Percentiles rank a stretch among this genome's conserved stretches.
Evolutionary conservation across 2,113 vertebrate genomes (phyloP).

Genomic region (Egretta garzetta): DNA sequence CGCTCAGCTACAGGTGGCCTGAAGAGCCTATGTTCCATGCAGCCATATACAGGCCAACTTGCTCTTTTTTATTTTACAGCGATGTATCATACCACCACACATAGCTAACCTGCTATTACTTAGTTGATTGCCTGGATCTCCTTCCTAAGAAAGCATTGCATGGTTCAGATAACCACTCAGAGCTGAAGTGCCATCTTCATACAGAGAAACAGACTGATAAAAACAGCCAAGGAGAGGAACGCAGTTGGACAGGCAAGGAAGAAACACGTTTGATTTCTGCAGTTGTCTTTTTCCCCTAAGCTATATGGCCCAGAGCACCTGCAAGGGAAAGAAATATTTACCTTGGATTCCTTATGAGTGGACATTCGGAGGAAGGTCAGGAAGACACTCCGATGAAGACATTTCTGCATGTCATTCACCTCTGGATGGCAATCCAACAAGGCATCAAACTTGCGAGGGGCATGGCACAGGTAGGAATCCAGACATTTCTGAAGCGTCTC

Average conservation of each 20-base stretch:
- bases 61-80: neutral
- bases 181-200: neutral
- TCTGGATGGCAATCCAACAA: constrained; percentile 71
- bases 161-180: neutral
- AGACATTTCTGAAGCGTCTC: constrained; percentile 92
- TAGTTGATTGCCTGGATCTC: neutral
- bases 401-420: constrained; percentile 80
- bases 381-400: constrained; percentile 86
- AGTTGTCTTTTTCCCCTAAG: neutral
- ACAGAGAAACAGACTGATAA: neutral
- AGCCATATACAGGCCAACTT: neutral
- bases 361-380: constrained; percentile 95
- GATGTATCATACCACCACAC: neutral
- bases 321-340: constrained; percentile 33
- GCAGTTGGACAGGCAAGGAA: neutral
- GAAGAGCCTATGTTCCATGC: neutral
- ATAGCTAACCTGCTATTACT: neutral
- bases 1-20: accelerated
- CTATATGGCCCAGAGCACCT: neutral
- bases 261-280: neutral
- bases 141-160: neutral
- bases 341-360: constrained; percentile 97
- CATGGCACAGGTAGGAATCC: constrained; percentile 88
- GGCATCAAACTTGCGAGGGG: constrained; percentile 85
- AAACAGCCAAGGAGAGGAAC: neutral